Evolutionary conservation across 2,113 vertebrate species (phyloP).

Genomic region (Merops nubicus): DNA sequence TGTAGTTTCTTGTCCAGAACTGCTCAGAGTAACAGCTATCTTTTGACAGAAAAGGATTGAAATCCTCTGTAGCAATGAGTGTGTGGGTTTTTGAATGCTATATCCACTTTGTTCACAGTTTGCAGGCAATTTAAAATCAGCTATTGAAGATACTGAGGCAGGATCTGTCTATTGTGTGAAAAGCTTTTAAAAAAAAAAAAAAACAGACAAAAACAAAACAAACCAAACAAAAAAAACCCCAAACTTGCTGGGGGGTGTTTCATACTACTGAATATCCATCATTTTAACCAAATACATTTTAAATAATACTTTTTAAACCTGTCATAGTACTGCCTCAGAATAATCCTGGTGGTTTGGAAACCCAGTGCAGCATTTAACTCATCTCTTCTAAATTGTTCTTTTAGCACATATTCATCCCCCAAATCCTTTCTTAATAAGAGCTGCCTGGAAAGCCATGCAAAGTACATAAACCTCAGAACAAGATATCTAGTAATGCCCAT

Average conservation of each 20-base stretch:
- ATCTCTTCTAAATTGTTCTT: background rate
- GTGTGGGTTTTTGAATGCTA: slow-evolving; percentile 4
- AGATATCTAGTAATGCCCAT: background rate
- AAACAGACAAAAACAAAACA: too few relatives aligned
- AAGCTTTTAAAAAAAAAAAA: background rate
- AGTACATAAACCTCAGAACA: background rate
- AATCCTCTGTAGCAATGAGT: background rate
- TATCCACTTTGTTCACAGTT: slow-evolving; percentile 11
- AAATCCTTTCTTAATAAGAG: background rate
- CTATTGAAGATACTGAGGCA: background rate
- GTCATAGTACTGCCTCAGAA: background rate
- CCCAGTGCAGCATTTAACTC: background rate
- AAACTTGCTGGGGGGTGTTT: background rate
- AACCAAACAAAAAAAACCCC: too few relatives aligned
- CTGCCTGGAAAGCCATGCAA: background rate
- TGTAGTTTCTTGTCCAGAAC: background rate
- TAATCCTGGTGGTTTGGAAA: background rate
- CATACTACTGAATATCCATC: background rate
- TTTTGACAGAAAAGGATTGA: background rate
- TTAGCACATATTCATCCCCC: background rate
- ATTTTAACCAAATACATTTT: background rate
- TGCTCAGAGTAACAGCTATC: background rate
- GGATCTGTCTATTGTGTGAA: background rate
- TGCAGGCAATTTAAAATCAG: slow-evolving; percentile 23
- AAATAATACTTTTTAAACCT: background rate